Evolutionary conservation across 2,888 invertebrate species (phyloP), one percentile per base, ranked within the genome.

Genomic region (Drosophila villosipedis): DNA sequence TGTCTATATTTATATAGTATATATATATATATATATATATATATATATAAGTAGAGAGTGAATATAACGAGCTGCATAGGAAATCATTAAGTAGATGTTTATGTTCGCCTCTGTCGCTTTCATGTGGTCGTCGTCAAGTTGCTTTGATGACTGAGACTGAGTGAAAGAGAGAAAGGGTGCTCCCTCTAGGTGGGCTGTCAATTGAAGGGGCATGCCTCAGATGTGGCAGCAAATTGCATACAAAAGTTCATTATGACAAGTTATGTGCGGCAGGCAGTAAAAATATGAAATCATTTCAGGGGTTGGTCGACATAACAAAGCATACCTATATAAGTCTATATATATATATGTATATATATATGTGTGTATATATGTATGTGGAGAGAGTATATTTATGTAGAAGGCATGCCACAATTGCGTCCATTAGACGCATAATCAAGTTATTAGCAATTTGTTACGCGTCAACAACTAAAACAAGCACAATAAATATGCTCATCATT

Each of bases 71-170:
- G 59, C 50, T 57, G 71, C 69, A 78, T 76, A 82, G 90, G 84
- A 91, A 91, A 91, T 89, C 90, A 64, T 88, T 91, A 88, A 89
- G 91, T 82, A 87, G 73, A 91, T 91, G 88, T 88, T 88, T 88
- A 88, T 89, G 91, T 65, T 68, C 68, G 71, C 55, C 64, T 70
- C 70, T 55, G 66, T 59, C 67, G 80, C 87, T 88, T 88, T 88
- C 87, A 88, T 88, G 87, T 88, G 87, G 87, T 89, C 82, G 78
- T 78, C 89, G 88, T 74, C 90, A 52, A 62, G 73, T 68, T 47
- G 47, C 84, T 83, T 89, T 86, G 89, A 83, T 73, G 83, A 57
- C 41, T 54, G 60, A 41, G 83, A 57, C 41, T 54, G 60, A 47
- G 19, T 25, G 60, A 35, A 9, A n/a, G 37, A 4, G 63, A 39